Evolutionary conservation across 2,113 vertebrate genomes (phyloP), one percentile per base, ranked within the genome.

Genomic region (Numida meleagris): DNA sequence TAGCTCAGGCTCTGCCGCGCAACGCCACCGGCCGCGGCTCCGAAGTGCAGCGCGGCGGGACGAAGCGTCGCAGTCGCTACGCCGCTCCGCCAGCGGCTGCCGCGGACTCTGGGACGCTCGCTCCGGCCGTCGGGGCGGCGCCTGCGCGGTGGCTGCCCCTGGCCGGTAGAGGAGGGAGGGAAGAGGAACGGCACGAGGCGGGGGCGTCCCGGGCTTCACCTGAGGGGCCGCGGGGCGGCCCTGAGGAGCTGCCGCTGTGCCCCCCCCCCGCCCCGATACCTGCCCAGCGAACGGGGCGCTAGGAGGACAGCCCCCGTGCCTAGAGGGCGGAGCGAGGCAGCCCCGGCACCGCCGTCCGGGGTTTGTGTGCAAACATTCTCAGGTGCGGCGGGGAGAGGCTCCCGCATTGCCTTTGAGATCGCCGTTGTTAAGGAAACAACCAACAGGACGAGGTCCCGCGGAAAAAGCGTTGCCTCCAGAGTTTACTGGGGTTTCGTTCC

Each of bases 321-420:
- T 19, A 31, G 31, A 33, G 16, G 33, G 31, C 10, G 55, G 33
- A 57, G 33, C 18, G 17, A 29, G 55, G 55, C 55, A n/a, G 18
- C 55, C 48, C 33, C 24, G 48, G 24, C 48, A 50, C 48, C 7
- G 48, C 48, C 48, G 24, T 50, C 12, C 12, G 24, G 48, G 13
- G 48, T 50, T 25, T 13, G 43, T 3, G 34, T 61, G 6, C 79
- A 15, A 27, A n/a, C 50, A 2, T 34, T 19, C 19, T 66, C 40
- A 53, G 12, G 43, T 31, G 23, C 34, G 12, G 75, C 3, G 51
- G n/a, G 71, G 21, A 33, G 79, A 27, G 4, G 63, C 6, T 25
- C 66, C 67, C 14, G 33, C 38, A 0, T 62, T 34, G 34, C 33
- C 25, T 63, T 25, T 6, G 66, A 74, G 0, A 0, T 46, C 43